Evolutionary conservation across 2,888 invertebrate species (phyloP).

Genomic region (Phasia obesa): DNA sequence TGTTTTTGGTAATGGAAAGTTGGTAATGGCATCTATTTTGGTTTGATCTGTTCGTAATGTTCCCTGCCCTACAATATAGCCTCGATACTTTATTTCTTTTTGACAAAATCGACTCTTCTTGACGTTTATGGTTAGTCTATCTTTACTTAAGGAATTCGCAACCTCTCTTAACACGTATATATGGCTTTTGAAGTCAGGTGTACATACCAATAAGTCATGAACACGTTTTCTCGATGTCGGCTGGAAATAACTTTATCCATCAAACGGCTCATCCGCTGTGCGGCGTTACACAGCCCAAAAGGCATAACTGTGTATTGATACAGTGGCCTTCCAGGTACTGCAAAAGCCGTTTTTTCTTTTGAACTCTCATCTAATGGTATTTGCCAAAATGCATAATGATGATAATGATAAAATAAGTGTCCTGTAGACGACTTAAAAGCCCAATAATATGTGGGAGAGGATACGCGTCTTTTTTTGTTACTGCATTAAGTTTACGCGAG

Average conservation of each 20-base stretch:
- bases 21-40: too few relatives aligned
- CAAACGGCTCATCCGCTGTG: conserved; percentile 29
- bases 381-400: conserved; percentile 19
- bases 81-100: too few relatives aligned
- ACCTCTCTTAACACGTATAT: conserved; percentile 31
- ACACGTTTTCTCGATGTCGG: conserved; percentile 42
- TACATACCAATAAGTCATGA: too few relatives aligned
- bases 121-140: too few relatives aligned
- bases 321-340: too few relatives aligned
- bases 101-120: too few relatives aligned
- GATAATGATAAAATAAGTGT: conserved; percentile 28
- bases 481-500: conserved; percentile 24
- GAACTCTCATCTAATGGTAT: too few relatives aligned
- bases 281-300: too few relatives aligned
- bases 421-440: conserved; percentile 29
- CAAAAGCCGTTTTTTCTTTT: too few relatives aligned
- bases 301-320: conserved; percentile 30
- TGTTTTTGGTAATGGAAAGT: too few relatives aligned
- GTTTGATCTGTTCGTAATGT: too few relatives aligned
- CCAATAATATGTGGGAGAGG: conserved; percentile 35
- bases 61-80: too few relatives aligned
- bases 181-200: conserved; percentile 44
- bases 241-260: conserved; percentile 33
- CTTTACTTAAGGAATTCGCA: background rate
- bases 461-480: conserved; percentile 6